Evolutionary conservation across 2,113 vertebrate genomes (phyloP).

Genomic region (Willisornis vidua): DNA sequence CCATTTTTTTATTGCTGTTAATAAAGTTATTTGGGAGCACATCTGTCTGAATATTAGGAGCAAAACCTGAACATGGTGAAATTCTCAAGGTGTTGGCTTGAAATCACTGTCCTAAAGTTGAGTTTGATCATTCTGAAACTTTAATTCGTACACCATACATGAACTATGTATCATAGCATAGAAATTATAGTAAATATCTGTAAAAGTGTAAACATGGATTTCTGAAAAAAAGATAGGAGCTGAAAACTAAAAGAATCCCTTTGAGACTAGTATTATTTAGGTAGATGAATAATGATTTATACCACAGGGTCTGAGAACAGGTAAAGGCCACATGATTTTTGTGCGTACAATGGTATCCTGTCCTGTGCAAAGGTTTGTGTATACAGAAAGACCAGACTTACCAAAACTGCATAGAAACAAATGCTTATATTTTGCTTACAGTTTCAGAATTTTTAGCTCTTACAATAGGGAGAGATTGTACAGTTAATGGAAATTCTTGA

Average conservation of each 20-base stretch:
- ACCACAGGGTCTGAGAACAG: neutral
- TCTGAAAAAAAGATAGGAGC: neutral
- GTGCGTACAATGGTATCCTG: neutral
- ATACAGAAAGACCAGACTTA: neutral
- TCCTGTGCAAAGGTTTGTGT: neutral
- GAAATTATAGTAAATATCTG: neutral
- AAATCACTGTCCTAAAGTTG: neutral
- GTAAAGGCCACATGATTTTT: neutral
- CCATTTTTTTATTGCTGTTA: neutral
- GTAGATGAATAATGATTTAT: neutral
- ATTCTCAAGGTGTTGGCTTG: neutral
- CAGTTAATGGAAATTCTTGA: neutral
- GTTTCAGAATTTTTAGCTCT: neutral
- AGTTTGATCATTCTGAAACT: neutral
- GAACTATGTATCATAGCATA: neutral
- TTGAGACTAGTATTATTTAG: neutral
- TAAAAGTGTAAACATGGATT: neutral
- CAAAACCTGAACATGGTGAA: neutral
- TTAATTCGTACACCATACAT: neutral
- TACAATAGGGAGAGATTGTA: neutral
- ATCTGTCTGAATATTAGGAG: neutral
- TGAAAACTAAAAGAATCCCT: neutral
- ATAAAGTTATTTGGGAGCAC: neutral
- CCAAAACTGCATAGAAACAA: neutral
- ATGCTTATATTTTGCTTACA: neutral